Evolutionary conservation across 2,797 vertebrate species (phyloP).

Genomic region (Sparus aurata): DNA sequence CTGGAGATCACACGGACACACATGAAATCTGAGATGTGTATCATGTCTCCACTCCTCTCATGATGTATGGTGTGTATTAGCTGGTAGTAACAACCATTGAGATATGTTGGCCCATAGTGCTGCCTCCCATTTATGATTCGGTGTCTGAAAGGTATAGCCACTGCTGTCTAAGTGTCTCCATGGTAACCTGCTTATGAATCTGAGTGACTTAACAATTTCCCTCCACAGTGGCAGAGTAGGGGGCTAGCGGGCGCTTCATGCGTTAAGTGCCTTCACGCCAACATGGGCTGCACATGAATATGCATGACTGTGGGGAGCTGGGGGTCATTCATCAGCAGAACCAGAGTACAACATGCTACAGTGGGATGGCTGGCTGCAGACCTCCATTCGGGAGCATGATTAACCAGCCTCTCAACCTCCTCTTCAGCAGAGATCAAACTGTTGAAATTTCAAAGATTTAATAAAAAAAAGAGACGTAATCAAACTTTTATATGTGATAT

Average conservation of each 20-base stretch:
- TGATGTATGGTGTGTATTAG: slow-evolving; percentile 55
- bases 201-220: slow-evolving; percentile 77
- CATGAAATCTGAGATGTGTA: slow-evolving; percentile 12
- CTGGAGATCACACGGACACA: slow-evolving; percentile 1
- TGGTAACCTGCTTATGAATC: slow-evolving; percentile 79
- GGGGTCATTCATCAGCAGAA: slow-evolving; percentile 55
- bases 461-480: slow-evolving; percentile 30
- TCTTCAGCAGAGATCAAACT: slow-evolving; percentile 36
- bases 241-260: slow-evolving; percentile 28
- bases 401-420: slow-evolving; percentile 22
- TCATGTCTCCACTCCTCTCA: not conserved
- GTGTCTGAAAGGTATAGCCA: slow-evolving; percentile 58
- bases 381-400: slow-evolving; percentile 21
- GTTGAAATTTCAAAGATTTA: slow-evolving; percentile 37
- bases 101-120: slow-evolving; percentile 47
- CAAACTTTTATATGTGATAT: slow-evolving; percentile 35
- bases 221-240: slow-evolving; percentile 32
- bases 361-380: slow-evolving; percentile 24
- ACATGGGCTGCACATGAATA: slow-evolving; percentile 62
- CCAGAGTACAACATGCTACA: slow-evolving; percentile 23
- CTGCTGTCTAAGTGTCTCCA: slow-evolving; percentile 75
- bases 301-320: slow-evolving; percentile 47
- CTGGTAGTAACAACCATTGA: slow-evolving; percentile 61
- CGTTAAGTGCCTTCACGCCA: slow-evolving; percentile 58
- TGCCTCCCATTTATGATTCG: slow-evolving; percentile 64